Conservation (phyloP, 2,113 vertebrate genomes). For the Malurus elegans region DNA sequence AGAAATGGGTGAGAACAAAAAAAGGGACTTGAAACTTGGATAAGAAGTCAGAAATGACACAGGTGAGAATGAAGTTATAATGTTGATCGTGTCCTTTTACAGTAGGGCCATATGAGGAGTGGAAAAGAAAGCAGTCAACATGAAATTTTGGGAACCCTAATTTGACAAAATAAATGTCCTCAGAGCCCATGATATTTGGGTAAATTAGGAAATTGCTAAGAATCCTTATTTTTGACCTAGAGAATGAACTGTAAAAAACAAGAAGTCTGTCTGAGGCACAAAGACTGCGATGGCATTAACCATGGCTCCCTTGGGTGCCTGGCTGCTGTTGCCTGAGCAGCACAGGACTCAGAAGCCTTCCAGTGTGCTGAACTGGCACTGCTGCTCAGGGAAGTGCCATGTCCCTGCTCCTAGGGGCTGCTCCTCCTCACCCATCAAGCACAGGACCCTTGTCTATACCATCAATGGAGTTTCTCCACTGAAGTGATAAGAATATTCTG, state of each 20-base stretch:
- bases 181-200: not conserved
- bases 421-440: accelerated
- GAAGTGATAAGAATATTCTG: not conserved
- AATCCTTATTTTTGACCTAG: not conserved
- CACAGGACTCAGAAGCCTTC: not conserved
- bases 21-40: not conserved
- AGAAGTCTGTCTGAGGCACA: accelerated
- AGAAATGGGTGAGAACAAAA: not conserved
- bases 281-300: not conserved
- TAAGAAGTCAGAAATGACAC: not conserved
- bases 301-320: not conserved
- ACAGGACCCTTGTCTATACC: not conserved
- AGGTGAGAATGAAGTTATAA: not conserved
- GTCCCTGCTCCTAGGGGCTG: not conserved
- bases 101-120: not conserved
- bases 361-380: not conserved
- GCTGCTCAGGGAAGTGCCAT: not conserved
- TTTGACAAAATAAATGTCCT: not conserved
- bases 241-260: not conserved
- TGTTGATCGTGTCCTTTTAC: not conserved
- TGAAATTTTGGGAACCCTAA: not conserved
- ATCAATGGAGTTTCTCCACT: accelerated
- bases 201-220: not conserved
- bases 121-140: not conserved
- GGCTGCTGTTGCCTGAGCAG: not conserved